Evolutionary conservation across 2,113 vertebrate species (phyloP).

Genomic region (Caranx melampygus): DNA sequence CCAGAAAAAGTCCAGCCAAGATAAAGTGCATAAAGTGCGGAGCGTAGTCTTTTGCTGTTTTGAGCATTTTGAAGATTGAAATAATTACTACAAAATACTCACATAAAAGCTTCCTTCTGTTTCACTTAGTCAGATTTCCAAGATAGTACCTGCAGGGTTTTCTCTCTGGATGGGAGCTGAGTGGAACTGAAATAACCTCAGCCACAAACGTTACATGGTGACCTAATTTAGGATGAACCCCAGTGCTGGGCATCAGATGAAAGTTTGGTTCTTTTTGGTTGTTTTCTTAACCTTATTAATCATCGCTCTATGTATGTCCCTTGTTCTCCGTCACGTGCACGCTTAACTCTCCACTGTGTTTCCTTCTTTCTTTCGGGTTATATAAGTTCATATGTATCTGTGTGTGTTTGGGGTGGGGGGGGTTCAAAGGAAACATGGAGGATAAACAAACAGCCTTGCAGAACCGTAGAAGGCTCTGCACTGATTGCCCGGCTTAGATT

Average conservation of each 20-base stretch:
- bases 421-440: slow-evolving; percentile 79
- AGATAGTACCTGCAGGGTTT: slow-evolving; percentile 68
- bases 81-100: slow-evolving; percentile 78
- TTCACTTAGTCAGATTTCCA: slow-evolving; percentile 68
- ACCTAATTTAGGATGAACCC: slow-evolving; percentile 50
- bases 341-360: slow-evolving; percentile 36
- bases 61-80: slow-evolving; percentile 74
- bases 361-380: slow-evolving; percentile 55
- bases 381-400: slow-evolving; percentile 60
- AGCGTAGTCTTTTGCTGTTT: slow-evolving; percentile 66
- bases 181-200: slow-evolving; percentile 49
- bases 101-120: slow-evolving; percentile 79
- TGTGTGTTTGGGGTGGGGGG: slow-evolving; percentile 59
- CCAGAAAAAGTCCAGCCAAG: slow-evolving; percentile 72
- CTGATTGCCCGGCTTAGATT: slow-evolving; percentile 76
- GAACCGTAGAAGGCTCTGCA: slow-evolving; percentile 54
- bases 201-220: slow-evolving; percentile 23
- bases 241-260: slow-evolving; percentile 31
- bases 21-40: slow-evolving; percentile 70
- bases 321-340: background rate
- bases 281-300: slow-evolving; percentile 1
- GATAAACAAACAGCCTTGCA: slow-evolving; percentile 79
- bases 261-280: background rate
- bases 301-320: slow-evolving; percentile 50
- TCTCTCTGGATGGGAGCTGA: slow-evolving; percentile 40